A percentile compares a stretch with the other conserved stretches of the same genome.
Evolutionary conservation across 1,140 invertebrate species (phyloP).

Genomic region (Saccostrea glomerata): DNA sequence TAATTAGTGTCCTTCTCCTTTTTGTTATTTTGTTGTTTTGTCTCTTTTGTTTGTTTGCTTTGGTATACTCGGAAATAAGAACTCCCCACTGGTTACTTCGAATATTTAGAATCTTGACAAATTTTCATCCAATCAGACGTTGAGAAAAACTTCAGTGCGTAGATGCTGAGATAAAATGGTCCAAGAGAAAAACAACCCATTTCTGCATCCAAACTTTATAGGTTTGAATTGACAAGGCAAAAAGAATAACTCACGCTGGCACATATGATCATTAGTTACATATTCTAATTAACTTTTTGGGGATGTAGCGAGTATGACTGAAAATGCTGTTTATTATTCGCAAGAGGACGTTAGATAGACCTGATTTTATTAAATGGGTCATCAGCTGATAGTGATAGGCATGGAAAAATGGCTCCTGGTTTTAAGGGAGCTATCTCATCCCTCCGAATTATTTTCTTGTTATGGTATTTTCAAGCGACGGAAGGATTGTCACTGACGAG

Average conservation of each 20-base stretch:
- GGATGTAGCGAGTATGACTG: background rate
- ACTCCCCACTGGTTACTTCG: background rate
- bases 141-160: background rate
- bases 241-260: background rate
- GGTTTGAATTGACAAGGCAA: background rate
- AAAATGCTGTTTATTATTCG: background rate
- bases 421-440: constrained; percentile 22
- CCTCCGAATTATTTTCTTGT: constrained; percentile 12
- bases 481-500: background rate
- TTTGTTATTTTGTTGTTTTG: too few species aligned
- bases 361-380: constrained; percentile 31
- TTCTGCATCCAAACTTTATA: background rate
- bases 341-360: background rate
- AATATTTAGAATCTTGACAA: constrained; percentile 9
- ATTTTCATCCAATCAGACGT: background rate
- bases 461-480: background rate
- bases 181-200: background rate
- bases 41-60: too few species aligned
- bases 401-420: constrained; percentile 32
- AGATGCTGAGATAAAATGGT: background rate
- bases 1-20: too few species aligned
- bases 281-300: background rate
- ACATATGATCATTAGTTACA: background rate
- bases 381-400: constrained; percentile 26
- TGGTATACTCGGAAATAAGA: background rate